phyloP scores from a whole-genome alignment of 2,888 invertebrate species.

The Rhagonycha fulva region DNA sequence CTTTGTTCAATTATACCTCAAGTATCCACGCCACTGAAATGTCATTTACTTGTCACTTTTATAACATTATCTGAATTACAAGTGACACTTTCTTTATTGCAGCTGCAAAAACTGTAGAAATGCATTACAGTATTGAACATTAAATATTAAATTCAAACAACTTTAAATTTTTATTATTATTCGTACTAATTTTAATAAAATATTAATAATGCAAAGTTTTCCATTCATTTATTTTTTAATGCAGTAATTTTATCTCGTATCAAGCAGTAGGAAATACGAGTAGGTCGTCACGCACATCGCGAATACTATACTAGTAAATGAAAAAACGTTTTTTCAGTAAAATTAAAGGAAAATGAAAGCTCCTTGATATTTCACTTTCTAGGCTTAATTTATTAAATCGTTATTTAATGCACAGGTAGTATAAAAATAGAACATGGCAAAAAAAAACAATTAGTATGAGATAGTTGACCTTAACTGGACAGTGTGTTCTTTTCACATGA shows the following conservation, averaged over 20 bases:
- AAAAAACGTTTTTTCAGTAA: background rate
- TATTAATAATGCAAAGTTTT: background rate
- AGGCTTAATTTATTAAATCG: background rate
- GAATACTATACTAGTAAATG: background rate
- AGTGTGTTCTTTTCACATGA: too few species aligned
- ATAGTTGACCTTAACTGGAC: background rate
- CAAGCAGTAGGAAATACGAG: background rate
- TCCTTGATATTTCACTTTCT: background rate
- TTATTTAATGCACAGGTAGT: background rate
- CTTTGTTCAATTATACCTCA: too few species aligned
- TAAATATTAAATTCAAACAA: too few species aligned
- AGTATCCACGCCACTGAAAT: too few species aligned
- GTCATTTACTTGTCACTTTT: too few species aligned
- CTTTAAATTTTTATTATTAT: too few species aligned
- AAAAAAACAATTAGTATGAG: background rate
- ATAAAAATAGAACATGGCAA: background rate
- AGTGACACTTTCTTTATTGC: too few species aligned
- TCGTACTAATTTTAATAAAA: background rate
- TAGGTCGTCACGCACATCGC: background rate
- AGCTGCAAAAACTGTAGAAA: too few species aligned
- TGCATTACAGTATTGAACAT: too few species aligned
- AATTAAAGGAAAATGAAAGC: background rate
- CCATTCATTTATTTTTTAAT: background rate
- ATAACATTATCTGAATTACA: too few species aligned
- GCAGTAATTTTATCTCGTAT: background rate